Percentiles rank a stretch among this genome's conserved stretches.
phyloP scores from a whole-genome alignment of 2,113 vertebrate species.

The Perca fluviatilis region DNA sequence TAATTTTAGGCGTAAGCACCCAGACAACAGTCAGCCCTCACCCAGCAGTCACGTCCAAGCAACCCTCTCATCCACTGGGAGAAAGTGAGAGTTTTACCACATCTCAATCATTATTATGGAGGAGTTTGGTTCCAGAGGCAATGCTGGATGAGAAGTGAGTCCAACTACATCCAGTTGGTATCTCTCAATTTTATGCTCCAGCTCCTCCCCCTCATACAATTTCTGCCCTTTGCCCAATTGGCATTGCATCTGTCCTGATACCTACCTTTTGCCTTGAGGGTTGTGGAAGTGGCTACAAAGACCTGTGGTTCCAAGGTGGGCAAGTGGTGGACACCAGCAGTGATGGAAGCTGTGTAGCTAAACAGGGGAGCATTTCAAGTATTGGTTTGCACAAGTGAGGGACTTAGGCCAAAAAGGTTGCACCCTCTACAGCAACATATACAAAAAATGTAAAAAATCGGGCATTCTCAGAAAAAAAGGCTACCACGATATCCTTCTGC shows the following conservation, averaged over 20 bases:
- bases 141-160: neutral
- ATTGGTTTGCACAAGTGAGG: neutral
- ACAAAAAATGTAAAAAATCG: neutral
- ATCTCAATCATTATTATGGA: neutral
- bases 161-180: neutral
- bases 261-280: neutral
- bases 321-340: constrained; percentile 14
- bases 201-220: neutral
- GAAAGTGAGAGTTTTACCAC: neutral
- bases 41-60: neutral
- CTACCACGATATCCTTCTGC: neutral
- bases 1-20: neutral
- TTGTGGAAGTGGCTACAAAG: neutral
- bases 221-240: neutral
- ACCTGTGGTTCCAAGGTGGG: neutral
- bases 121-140: neutral
- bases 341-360: neutral
- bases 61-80: neutral
- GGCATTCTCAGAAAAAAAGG: neutral
- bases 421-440: neutral
- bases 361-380: neutral
- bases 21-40: neutral
- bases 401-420: neutral
- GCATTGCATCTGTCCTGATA: neutral
- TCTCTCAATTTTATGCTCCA: neutral